phyloP scores from a whole-genome alignment of 2,113 vertebrate genomes.

The Odontesthes bonariensis region DNA sequence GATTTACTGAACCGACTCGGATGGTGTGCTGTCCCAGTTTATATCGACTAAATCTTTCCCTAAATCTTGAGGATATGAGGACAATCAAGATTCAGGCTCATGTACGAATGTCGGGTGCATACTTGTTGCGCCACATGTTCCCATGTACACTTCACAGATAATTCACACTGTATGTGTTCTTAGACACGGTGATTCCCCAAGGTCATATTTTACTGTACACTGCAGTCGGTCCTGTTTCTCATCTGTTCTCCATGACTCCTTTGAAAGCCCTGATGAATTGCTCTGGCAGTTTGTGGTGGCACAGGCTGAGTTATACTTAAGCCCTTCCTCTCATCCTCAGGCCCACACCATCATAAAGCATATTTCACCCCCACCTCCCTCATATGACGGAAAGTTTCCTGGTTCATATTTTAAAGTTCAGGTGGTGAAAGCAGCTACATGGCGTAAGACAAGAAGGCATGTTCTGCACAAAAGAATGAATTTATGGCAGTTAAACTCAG shows the following conservation, averaged over 20 bases:
- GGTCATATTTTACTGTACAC: conserved; percentile 43
- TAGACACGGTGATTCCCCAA: conserved; percentile 30
- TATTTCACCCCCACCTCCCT: conserved; percentile 43
- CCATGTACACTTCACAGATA: conserved; percentile 6
- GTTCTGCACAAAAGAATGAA: conserved; percentile 63
- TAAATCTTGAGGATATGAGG: neutral
- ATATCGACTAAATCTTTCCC: neutral
- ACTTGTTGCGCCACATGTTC: conserved; percentile 9
- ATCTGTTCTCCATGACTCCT: conserved; percentile 60
- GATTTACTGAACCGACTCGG: neutral
- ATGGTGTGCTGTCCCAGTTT: neutral
- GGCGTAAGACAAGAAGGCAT: conserved; percentile 54
- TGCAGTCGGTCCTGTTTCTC: conserved; percentile 47
- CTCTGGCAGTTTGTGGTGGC: conserved; percentile 52
- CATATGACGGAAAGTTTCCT: conserved; percentile 60
- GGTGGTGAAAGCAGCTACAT: conserved; percentile 69
- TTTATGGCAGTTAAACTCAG: conserved; percentile 68
- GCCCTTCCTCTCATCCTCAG: conserved; percentile 66
- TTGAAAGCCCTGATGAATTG: conserved; percentile 60
- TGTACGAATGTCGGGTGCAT: no score
- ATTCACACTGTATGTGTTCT: conserved; percentile 23
- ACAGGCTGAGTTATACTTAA: conserved; percentile 63
- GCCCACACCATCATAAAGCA: conserved; percentile 63
- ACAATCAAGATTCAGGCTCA: neutral
- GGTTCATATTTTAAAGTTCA: conserved; percentile 75